Percentiles rank a stretch among this genome's conserved stretches.
These are phyloP conservation scores for Stichopus chloronotus DNA, from an alignment of 35 echinoderm and acorn worm species.

Conservation along the genomic window DNA sequence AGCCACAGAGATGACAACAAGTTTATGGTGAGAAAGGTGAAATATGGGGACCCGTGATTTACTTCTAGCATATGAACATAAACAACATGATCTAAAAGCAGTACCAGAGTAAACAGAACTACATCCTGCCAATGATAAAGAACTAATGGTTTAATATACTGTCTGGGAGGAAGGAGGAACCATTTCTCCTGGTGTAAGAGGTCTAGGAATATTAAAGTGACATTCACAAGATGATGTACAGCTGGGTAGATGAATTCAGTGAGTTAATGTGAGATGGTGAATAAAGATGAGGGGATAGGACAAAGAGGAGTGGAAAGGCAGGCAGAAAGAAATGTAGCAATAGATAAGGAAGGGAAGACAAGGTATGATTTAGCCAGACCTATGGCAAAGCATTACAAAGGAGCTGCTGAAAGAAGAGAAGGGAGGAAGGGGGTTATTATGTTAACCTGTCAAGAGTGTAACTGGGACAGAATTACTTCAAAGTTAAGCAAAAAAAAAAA, in stretches of 20 bases:
- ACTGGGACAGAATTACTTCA: too few relatives aligned
- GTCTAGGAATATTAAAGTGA: too few relatives aligned
- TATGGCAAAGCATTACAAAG: not conserved
- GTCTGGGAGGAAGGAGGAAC: not conserved
- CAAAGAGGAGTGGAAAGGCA: too few relatives aligned
- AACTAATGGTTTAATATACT: not conserved
- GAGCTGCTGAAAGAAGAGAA: not conserved
- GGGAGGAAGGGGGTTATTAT: not conserved
- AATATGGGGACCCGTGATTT: not conserved
- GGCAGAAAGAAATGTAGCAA: too few relatives aligned
- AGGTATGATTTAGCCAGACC: too few relatives aligned
- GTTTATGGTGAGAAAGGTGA: slow-evolving; percentile 14
- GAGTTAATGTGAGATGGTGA: too few relatives aligned
- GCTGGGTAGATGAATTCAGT: too few relatives aligned
- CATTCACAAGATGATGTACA: too few relatives aligned
- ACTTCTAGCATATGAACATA: slow-evolving; percentile 1
- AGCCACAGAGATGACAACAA: not conserved
- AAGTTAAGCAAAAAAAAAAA: too few relatives aligned
- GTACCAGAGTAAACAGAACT: not conserved
- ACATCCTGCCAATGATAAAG: not conserved
- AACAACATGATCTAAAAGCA: not conserved
- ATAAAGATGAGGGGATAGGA: too few relatives aligned
- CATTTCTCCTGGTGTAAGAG: not conserved
- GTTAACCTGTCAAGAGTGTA: too few relatives aligned
- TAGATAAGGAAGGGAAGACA: too few relatives aligned